These are phyloP conservation scores for Isurus oxyrinchus DNA, from an alignment of 2,113 vertebrate genomes.

Conservation along the genomic window DNA sequence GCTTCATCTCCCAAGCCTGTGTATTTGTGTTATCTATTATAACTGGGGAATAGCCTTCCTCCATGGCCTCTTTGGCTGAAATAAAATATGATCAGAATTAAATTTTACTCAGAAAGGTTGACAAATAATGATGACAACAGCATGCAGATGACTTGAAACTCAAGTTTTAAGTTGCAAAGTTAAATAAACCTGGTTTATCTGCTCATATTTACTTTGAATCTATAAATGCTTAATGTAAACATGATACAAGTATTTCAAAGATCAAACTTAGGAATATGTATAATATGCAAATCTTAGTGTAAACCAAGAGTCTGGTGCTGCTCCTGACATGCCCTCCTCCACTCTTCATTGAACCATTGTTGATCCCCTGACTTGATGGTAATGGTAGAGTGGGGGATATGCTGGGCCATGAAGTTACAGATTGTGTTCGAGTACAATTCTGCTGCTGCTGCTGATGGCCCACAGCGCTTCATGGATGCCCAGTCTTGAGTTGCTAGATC, in stretches of 20 bases:
- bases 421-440: too few relatives aligned
- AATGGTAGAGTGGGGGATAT: too few relatives aligned
- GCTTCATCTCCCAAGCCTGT: slow-evolving; percentile 96
- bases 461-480: too few relatives aligned
- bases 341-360: too few relatives aligned
- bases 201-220: not conserved
- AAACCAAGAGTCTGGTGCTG: not conserved
- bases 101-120: not conserved
- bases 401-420: too few relatives aligned
- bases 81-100: slow-evolving; percentile 44
- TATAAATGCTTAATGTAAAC: not conserved
- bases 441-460: too few relatives aligned
- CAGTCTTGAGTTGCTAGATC: too few relatives aligned
- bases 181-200: not conserved
- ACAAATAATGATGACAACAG: not conserved
- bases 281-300: not conserved
- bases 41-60: slow-evolving; percentile 73
- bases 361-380: too few relatives aligned
- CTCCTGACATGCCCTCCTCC: too few relatives aligned
- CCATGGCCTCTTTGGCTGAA: slow-evolving; percentile 84
- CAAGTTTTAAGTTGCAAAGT: not conserved
- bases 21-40: slow-evolving; percentile 97
- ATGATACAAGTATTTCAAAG: not conserved
- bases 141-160: not conserved
- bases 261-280: not conserved